Conservation (phyloP, 2,113 vertebrate species). For the Capricornis sumatraensis region DNA sequence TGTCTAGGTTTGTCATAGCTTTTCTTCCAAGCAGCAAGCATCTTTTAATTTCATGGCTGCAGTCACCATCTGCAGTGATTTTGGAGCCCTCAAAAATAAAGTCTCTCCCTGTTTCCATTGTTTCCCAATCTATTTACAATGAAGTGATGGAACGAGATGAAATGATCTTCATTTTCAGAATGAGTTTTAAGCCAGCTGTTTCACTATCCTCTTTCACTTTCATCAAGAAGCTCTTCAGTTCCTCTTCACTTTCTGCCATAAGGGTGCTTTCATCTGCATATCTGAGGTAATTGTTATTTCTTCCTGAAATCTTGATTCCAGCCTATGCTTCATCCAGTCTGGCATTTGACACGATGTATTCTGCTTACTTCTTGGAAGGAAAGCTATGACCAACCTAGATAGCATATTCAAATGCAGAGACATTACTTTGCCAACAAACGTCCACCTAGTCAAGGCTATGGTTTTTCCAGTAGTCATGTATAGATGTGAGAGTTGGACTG, state of each 20-base stretch:
- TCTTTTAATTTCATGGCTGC: not conserved
- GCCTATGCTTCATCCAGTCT: accelerated
- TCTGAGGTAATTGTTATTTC: not conserved
- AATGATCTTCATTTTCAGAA: not conserved
- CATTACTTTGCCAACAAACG: no score
- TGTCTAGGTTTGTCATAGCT: not conserved
- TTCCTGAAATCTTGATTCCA: not conserved
- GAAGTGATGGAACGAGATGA: not conserved
- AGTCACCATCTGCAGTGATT: not conserved
- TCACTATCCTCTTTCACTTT: not conserved
- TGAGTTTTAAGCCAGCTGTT: not conserved
- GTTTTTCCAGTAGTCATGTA: no score
- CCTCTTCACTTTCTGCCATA: not conserved
- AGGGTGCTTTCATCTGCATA: not conserved
- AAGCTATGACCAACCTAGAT: no score
- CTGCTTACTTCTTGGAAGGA: not conserved
- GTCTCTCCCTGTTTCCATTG: not conserved
- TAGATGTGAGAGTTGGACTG: no score
- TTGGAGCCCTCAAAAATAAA: not conserved
- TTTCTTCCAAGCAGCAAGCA: not conserved
- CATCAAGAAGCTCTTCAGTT: not conserved
- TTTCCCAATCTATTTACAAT: not conserved
- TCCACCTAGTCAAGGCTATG: no score
- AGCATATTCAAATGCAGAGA: no score
- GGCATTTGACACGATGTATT: not conserved